These are phyloP conservation scores for Drosophila rhopaloa DNA, from an alignment of 1,140 invertebrate species.

Conservation along the genomic window DNA sequence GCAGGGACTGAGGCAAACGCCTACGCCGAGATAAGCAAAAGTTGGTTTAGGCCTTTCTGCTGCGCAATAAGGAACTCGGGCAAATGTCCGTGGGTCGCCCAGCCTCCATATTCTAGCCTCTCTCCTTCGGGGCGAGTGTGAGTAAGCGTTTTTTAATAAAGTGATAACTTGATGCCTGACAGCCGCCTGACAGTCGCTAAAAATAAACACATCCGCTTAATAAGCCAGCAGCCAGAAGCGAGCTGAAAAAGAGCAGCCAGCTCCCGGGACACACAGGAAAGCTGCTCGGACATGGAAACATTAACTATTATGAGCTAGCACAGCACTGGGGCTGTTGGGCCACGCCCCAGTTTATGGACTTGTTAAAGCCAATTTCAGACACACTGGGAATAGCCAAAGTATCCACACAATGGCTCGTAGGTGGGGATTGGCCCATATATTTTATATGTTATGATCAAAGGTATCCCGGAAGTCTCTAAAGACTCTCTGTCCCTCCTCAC, in stretches of 20 bases:
- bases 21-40: constrained; percentile 66
- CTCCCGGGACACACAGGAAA: constrained; percentile 48
- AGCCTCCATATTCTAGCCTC: constrained; percentile 5
- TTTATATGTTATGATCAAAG: constrained; percentile 1
- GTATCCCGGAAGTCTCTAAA: neutral
- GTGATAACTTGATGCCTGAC: constrained; percentile 75
- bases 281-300: constrained; percentile 45
- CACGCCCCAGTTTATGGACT: constrained; percentile 37
- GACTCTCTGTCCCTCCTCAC: neutral
- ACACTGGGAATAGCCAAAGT: constrained; percentile 14
- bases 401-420: constrained; percentile 6
- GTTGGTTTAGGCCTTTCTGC: constrained; percentile 63
- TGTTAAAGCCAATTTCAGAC: constrained; percentile 27
- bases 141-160: constrained; percentile 79
- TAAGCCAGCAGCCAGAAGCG: constrained; percentile 47
- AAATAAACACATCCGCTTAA: constrained; percentile 69
- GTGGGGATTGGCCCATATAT: neutral
- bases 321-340: constrained; percentile 1
- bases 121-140: constrained; percentile 40
- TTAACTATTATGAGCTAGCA: constrained; percentile 46
- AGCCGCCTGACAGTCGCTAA: constrained; percentile 64
- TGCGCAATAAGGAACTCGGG: constrained; percentile 55
- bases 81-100: constrained; percentile 30
- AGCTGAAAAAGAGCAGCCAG: constrained; percentile 10
- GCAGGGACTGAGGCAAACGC: constrained; percentile 48